phyloP scores from a whole-genome alignment of 2,888 invertebrate genomes.

The Coelinius sp. region DNA sequence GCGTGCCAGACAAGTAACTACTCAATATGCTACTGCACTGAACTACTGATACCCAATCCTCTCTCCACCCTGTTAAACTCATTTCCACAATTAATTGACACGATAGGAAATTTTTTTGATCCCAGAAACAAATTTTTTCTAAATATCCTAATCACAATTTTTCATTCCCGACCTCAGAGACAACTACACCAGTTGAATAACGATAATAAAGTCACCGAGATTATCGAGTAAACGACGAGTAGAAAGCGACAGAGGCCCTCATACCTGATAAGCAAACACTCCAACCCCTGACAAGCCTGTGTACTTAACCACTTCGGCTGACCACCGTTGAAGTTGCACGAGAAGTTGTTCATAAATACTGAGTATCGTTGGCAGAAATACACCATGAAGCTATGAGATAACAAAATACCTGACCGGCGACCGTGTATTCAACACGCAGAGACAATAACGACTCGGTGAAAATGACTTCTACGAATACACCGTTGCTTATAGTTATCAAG shows the following conservation, averaged over 20 bases:
- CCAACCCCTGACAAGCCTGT: constrained; percentile 14
- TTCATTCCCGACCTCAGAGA: not conserved
- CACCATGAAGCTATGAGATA: constrained; percentile 11
- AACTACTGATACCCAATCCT: not conserved
- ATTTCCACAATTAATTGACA: not conserved
- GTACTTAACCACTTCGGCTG: constrained; percentile 16
- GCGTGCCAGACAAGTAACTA: not conserved
- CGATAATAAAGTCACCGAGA: constrained; percentile 31
- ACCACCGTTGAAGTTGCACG: constrained; percentile 16
- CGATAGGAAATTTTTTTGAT: not conserved
- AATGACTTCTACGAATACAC: constrained; percentile 16
- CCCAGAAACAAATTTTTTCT: not conserved
- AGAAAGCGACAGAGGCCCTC: not conserved
- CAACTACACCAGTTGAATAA: constrained; percentile 16
- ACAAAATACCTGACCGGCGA: not conserved
- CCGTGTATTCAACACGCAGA: constrained; percentile 2
- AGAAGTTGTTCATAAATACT: constrained; percentile 11
- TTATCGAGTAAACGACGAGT: not conserved
- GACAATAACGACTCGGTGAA: constrained; percentile 16
- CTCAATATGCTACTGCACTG: not conserved
- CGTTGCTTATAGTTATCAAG: constrained; percentile 7
- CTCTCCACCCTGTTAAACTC: not conserved
- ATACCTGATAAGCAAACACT: constrained; percentile 1
- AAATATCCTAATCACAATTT: not conserved
- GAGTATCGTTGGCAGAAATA: not conserved